Conservation (phyloP, 2,888 invertebrate genomes). For the Ophion obscuratus region DNA sequence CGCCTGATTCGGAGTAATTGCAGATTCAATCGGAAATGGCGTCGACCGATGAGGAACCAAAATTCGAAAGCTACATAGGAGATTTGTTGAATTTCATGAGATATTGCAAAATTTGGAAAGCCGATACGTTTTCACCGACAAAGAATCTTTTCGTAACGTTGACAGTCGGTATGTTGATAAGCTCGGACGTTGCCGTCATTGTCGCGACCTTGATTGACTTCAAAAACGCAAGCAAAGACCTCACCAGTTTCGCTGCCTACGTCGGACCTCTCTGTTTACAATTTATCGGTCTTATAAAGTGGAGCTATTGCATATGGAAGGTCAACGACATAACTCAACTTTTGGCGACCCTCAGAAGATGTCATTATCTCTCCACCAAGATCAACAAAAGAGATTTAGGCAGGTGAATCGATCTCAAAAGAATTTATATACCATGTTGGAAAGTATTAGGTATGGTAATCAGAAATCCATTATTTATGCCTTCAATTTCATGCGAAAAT, state of each 20-base stretch:
- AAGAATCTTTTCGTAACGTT: conserved; percentile 56
- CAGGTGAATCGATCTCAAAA: conserved; percentile 36
- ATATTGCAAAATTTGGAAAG: conserved; percentile 69
- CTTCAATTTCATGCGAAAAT: no score
- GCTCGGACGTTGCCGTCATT: conserved; percentile 59
- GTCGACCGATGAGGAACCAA: conserved; percentile 34
- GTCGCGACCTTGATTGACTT: conserved; percentile 64
- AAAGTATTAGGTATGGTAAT: not conserved
- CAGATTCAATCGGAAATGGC: conserved; percentile 45
- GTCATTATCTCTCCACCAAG: conserved; percentile 68
- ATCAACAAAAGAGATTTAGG: conserved; percentile 64
- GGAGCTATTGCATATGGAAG: conserved; percentile 70
- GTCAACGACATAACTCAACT: conserved; percentile 62
- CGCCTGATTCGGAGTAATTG: conserved; percentile 14
- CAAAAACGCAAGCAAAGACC: conserved; percentile 56
- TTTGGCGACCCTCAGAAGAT: conserved; percentile 63
- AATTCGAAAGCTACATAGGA: conserved; percentile 61
- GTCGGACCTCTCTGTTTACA: conserved; percentile 70
- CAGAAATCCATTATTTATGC: not conserved
- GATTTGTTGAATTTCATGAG: conserved; percentile 60
- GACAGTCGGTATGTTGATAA: conserved; percentile 50
- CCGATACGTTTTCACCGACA: conserved; percentile 49
- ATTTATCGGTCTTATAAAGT: conserved; percentile 71
- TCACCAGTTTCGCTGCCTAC: conserved; percentile 66
- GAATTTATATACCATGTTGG: not conserved